A percentile compares a stretch with the other conserved stretches of the same genome.
phyloP scores from a whole-genome alignment of 2,113 vertebrate species.

The Syrrhaptes paradoxus region DNA sequence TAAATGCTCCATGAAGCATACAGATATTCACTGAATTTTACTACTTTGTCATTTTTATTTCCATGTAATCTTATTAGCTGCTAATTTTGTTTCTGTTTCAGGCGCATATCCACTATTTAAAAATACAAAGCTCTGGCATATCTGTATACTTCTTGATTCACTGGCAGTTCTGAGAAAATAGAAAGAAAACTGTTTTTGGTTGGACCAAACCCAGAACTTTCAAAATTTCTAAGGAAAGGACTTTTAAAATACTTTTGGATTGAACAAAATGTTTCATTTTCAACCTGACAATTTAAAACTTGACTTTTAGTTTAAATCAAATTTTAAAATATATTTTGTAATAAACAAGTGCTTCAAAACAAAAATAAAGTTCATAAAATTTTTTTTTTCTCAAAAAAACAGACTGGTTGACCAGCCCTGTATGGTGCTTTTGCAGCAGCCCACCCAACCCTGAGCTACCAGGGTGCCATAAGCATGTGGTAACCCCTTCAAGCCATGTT shows the following conservation, averaged over 20 bases:
- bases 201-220: background rate
- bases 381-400: background rate
- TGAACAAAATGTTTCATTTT: background rate
- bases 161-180: background rate
- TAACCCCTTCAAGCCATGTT: fast-evolving
- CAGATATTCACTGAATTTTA: background rate
- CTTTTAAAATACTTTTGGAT: background rate
- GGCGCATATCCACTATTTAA: background rate
- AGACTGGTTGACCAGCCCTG: background rate
- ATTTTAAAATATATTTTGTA: background rate
- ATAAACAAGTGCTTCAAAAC: background rate
- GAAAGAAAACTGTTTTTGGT: background rate
- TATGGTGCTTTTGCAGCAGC: background rate
- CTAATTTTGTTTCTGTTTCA: background rate
- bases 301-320: background rate
- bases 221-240: background rate
- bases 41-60: background rate
- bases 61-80: background rate
- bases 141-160: background rate
- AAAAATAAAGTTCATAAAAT: background rate
- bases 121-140: background rate
- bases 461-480: fast-evolving
- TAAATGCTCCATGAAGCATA: background rate
- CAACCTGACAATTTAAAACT: background rate
- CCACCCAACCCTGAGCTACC: background rate